These are phyloP conservation scores for Drosophila cognata DNA, from an alignment of 2,888 invertebrate genomes.

Conservation along the genomic window DNA sequence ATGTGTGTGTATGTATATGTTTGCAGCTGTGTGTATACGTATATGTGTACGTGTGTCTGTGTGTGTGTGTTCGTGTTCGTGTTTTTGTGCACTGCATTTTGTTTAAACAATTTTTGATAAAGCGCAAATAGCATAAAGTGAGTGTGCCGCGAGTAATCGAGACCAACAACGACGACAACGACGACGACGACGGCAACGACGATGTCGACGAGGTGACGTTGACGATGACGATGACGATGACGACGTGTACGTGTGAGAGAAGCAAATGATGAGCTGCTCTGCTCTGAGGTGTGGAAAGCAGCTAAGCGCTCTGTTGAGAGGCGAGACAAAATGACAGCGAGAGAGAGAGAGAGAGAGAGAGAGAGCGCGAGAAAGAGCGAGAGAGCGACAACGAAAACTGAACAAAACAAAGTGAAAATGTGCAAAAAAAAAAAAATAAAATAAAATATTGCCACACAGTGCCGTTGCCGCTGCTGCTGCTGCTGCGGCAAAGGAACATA, in stretches of 20 bases:
- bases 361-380: background rate
- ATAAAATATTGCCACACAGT: constrained; percentile 41
- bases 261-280: constrained; percentile 32
- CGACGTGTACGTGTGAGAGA: constrained; percentile 12
- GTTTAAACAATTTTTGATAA: constrained; percentile 57
- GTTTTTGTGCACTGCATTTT: constrained; percentile 44
- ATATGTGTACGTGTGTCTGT: constrained; percentile 16
- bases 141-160: constrained; percentile 14
- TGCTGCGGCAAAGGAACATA: constrained; percentile 27
- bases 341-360: constrained; percentile 11
- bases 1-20: constrained; percentile 1
- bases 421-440: constrained; percentile 23
- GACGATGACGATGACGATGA: background rate
- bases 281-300: constrained; percentile 30
- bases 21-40: constrained; percentile 6
- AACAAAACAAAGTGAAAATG: constrained; percentile 56
- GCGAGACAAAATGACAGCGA: constrained; percentile 12
- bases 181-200: background rate
- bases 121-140: constrained; percentile 33
- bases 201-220: background rate
- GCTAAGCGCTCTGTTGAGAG: constrained; percentile 23
- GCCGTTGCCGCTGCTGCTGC: constrained; percentile 33
- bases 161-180: background rate
- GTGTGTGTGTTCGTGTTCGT: constrained; percentile 4
- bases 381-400: constrained; percentile 30